Conservation (phyloP, 2,888 invertebrate species). For the Dysmachus trigonus region DNA sequence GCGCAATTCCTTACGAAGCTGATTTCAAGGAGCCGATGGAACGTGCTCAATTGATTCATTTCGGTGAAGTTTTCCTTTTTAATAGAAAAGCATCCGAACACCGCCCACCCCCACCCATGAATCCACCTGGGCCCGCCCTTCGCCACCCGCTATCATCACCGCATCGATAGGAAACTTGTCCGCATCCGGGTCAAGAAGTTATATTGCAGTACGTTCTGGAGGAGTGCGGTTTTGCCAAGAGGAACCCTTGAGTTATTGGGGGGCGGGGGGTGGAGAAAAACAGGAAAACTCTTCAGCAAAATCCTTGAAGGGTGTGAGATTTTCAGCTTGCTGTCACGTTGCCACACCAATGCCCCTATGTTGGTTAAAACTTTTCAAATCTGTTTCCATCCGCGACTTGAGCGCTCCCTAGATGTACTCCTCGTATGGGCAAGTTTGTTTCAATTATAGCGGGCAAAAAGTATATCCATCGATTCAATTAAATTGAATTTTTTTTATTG, state of each 20-base stretch:
- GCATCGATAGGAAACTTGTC: not conserved
- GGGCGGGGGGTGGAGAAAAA: not conserved
- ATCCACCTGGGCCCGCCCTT: not conserved
- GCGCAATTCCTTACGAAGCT: slow-evolving; percentile 28
- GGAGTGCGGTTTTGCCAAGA: not conserved
- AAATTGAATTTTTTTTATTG: not conserved
- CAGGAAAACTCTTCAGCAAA: not conserved
- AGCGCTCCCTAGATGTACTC: not conserved
- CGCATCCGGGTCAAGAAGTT: slow-evolving; percentile 24
- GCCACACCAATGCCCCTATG: not conserved
- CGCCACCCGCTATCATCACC: too few species aligned
- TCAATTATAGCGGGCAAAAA: not conserved
- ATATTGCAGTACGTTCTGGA: not conserved
- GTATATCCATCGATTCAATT: not conserved
- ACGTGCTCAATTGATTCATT: slow-evolving; percentile 48
- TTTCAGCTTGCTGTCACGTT: slow-evolving; percentile 24
- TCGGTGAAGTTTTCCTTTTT: slow-evolving; percentile 46
- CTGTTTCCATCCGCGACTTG: not conserved
- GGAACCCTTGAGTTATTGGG: slow-evolving; percentile 6
- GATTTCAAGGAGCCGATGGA: slow-evolving; percentile 27
- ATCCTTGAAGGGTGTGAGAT: slow-evolving; percentile 4
- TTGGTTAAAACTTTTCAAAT: slow-evolving; percentile 21
- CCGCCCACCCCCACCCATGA: not conserved
- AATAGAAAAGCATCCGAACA: not conserved
- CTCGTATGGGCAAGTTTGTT: not conserved